These are phyloP conservation scores for Crossocerus cetratus DNA, from an alignment of 2,888 invertebrate species.

Conservation along the genomic window DNA sequence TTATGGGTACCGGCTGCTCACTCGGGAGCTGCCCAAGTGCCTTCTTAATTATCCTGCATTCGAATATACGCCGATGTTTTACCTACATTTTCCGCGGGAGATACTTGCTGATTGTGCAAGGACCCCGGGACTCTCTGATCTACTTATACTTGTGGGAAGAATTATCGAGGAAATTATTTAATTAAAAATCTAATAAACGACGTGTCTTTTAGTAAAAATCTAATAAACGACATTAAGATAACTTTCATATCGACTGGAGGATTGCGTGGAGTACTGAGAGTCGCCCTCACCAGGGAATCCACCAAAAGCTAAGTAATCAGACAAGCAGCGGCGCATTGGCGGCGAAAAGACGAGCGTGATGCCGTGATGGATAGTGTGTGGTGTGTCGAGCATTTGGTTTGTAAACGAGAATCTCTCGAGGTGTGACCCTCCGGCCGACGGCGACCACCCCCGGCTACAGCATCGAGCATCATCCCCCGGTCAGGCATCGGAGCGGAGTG, in stretches of 20 bases:
- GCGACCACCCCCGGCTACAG: background rate
- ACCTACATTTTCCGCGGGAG: background rate
- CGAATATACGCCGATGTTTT: background rate
- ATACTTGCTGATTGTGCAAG: too few species aligned
- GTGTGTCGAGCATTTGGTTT: constrained; percentile 42
- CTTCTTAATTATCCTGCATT: constrained; percentile 33
- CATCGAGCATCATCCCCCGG: background rate
- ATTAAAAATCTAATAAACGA: too few species aligned
- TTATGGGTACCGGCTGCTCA: constrained; percentile 26
- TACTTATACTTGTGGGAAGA: too few species aligned
- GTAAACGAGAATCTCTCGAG: constrained; percentile 42
- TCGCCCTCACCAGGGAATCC: too few species aligned
- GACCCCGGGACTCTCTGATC: too few species aligned
- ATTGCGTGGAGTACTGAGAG: too few species aligned
- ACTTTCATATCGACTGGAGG: too few species aligned
- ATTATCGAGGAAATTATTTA: too few species aligned
- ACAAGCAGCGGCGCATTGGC: constrained; percentile 14
- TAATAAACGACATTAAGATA: too few species aligned
- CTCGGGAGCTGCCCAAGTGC: constrained; percentile 16
- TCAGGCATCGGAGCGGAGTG: constrained; percentile 28
- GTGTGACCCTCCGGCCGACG: constrained; percentile 8
- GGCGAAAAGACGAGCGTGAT: constrained; percentile 28
- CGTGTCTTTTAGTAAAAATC: too few species aligned
- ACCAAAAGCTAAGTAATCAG: background rate
- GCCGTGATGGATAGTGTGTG: constrained; percentile 24